Evolutionary conservation across 2,113 vertebrate genomes (phyloP).

Genomic region (Perccottus glenii): DNA sequence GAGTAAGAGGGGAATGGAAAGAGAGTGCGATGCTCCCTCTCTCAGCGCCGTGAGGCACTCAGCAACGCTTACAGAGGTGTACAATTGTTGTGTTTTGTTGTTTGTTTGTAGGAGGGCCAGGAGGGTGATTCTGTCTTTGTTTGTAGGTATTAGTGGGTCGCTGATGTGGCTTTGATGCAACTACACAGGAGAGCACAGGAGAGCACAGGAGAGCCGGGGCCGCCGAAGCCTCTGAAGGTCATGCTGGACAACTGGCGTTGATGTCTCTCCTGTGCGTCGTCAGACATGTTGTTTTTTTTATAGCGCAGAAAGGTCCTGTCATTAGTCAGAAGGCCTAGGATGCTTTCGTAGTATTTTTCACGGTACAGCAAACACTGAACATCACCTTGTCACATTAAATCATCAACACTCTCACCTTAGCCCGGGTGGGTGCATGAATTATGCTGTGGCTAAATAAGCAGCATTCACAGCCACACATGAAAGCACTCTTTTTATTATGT

Average conservation of each 20-base stretch:
- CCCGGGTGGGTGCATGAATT: conserved; percentile 5
- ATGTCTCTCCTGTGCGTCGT: conserved; percentile 41
- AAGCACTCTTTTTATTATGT: conserved; percentile 1
- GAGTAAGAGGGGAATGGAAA: not conserved
- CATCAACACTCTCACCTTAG: conserved; percentile 29
- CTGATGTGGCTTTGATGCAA: conserved; percentile 65
- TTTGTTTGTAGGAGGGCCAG: conserved; percentile 45
- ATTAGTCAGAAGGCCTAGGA: conserved; percentile 51
- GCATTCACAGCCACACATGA: not conserved
- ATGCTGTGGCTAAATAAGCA: conserved; percentile 12
- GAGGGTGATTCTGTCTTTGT: conserved; percentile 57
- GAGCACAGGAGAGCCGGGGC: conserved; percentile 42
- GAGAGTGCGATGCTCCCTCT: conserved; percentile 9
- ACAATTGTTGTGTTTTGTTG: conserved; percentile 55
- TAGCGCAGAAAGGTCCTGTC: conserved; percentile 55
- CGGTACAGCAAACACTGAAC: conserved; percentile 42
- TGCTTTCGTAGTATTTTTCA: conserved; percentile 47
- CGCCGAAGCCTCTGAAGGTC: conserved; percentile 66
- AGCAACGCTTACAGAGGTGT: conserved; percentile 41
- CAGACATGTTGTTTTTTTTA: conserved; percentile 46
- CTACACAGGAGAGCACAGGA: not conserved
- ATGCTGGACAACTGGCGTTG: conserved; percentile 39
- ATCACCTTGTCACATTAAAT: conserved; percentile 58
- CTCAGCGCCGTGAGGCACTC: conserved; percentile 36
- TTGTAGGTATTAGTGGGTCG: conserved; percentile 60